phyloP scores from a whole-genome alignment of 2,888 invertebrate species.

The Drosophila limbata region DNA sequence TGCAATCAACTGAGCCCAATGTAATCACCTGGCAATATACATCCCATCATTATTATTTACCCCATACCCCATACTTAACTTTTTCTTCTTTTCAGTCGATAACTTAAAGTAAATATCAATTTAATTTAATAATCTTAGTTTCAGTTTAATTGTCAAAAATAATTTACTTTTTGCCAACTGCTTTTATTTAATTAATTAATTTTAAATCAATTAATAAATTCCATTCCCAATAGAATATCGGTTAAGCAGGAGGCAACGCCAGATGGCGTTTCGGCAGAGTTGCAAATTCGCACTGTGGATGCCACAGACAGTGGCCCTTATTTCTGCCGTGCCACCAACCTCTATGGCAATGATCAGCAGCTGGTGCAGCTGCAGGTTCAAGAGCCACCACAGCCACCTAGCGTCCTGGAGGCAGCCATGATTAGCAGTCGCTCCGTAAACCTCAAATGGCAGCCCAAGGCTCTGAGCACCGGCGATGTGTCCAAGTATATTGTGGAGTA shows the following conservation, averaged over 20 bases:
- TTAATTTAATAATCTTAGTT: no score
- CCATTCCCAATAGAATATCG: conserved; percentile 85
- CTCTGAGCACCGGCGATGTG: conserved; percentile 89
- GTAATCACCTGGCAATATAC: conserved; percentile 14
- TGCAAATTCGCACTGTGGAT: conserved; percentile 89
- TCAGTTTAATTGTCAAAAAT: no score
- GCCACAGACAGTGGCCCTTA: conserved; percentile 91
- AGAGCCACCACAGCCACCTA: conserved; percentile 91
- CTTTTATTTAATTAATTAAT: no score
- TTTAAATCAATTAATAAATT: no score
- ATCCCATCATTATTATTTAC: not conserved
- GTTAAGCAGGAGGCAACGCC: conserved; percentile 89
- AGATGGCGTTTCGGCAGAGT: conserved; percentile 89
- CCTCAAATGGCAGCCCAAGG: conserved; percentile 91
- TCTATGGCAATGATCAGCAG: conserved; percentile 90
- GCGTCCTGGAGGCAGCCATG: conserved; percentile 89
- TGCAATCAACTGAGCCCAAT: conserved; percentile 20
- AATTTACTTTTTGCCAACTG: no score
- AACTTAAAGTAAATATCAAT: no score
- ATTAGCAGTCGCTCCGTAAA: conserved; percentile 90
- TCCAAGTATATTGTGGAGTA: conserved; percentile 90
- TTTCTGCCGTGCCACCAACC: conserved; percentile 91
- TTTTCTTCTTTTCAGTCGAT: no score
- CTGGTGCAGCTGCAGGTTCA: conserved; percentile 90
- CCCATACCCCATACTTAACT: no score